Evolutionary conservation across 1,140 invertebrate species (phyloP), one percentile per base, ranked within the genome.

Genomic region (Trinorchestia longiramus): DNA sequence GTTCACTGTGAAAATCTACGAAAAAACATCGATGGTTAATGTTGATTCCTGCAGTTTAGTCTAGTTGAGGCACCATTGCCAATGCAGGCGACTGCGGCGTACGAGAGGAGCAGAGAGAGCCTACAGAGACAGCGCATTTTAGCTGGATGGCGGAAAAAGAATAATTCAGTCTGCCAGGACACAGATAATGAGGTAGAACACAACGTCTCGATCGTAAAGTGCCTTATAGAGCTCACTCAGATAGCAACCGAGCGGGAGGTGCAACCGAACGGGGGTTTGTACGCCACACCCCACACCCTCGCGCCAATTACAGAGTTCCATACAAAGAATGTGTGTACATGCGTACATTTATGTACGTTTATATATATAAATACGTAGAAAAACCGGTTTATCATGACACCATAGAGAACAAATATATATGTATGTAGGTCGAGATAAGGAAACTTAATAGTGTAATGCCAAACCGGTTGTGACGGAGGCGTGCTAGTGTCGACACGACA

Each of bases 201-300:
- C 88, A 28, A 42, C 88, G 43, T 41, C 88, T 90, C 88, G 88
- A 42, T 90, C 88, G 88, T 90, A 42, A 42, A 90, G 36, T 41
- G 88, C 43, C 43, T 90, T 42, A 90, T 90, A 90, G 41, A 90
- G 43, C 88, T 90, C 28, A 28, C 43, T 43, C 88, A 90, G 88
- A 90, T 90, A 90, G 88, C 88, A 90, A 90, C 88, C 88, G 88
- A 90, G 88, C 43, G 41, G 88, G 88, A 87, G 88, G 88, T 42
- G 43, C 4, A 42, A 90, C 41, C 41, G 41, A 42, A 43, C 11
- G 41, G 88, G 88, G 88, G n/a, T 41, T 90, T 42, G 88, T 90
- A 90, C 88, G 88, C 41, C 43, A 43, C 88, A 90, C n/a, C 88
- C 88, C 43, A 43, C 88, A 90, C n/a, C 88, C 88, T 41, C 88